Conservation (phyloP, 1,140 invertebrate species). For the Drosophila melanica region DNA sequence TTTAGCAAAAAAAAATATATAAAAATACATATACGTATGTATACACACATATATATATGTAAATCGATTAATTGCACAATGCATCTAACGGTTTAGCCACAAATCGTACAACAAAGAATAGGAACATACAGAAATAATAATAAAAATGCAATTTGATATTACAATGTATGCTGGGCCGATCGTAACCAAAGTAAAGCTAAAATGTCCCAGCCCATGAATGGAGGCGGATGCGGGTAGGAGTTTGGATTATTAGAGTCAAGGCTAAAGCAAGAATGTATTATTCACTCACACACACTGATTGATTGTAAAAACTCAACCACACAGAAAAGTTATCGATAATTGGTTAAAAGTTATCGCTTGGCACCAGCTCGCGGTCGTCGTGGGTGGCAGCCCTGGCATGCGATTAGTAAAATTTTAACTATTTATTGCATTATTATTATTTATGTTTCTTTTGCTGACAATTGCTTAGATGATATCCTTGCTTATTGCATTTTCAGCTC, state of each 20-base stretch:
- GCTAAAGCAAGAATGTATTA: constrained; percentile 4
- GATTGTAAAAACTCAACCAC: constrained; percentile 1
- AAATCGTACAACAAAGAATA: constrained; percentile 31
- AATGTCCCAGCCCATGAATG: neutral
- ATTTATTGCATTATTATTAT: constrained; percentile 2
- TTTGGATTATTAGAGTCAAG: neutral
- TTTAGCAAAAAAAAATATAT: constrained; percentile 82
- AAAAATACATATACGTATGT: constrained; percentile 59
- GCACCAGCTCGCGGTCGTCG: neutral
- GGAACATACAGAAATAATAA: constrained; percentile 22
- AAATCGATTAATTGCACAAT: constrained; percentile 56
- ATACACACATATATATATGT: constrained; percentile 41
- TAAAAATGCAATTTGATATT: constrained; percentile 1
- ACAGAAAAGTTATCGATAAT: constrained; percentile 18
- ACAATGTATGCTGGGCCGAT: neutral
- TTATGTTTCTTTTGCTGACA: constrained; percentile 4
- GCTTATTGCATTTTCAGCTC: constrained; percentile 15
- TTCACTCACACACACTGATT: constrained; percentile 31
- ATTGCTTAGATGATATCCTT: constrained; percentile 17
- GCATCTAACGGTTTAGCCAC: constrained; percentile 40
- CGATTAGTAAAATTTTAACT: constrained; percentile 35
- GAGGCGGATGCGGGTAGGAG: neutral
- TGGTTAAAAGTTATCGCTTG: constrained; percentile 20
- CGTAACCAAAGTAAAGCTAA: neutral
- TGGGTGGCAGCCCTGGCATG: constrained; percentile 34